Percentiles rank a stretch among this genome's conserved stretches.
These are phyloP conservation scores for Formica selysi DNA, from an alignment of 1,140 invertebrate genomes.

Conservation along the genomic window DNA sequence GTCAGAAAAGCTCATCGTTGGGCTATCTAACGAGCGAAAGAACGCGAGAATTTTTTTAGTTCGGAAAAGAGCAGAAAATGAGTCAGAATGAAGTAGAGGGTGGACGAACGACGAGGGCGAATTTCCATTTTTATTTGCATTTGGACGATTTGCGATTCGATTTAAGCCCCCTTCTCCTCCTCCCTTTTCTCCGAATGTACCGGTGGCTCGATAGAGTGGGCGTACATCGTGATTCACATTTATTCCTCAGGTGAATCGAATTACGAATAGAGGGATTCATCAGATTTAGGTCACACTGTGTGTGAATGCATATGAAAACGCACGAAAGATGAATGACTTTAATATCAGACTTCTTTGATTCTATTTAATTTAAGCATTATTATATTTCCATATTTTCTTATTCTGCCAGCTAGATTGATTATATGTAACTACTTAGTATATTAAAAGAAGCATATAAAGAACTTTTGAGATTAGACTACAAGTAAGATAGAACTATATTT, in stretches of 20 bases:
- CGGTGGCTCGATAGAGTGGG: slow-evolving; percentile 23
- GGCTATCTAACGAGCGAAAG: slow-evolving; percentile 30
- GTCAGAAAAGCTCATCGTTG: slow-evolving; percentile 30
- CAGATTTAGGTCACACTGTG: slow-evolving; percentile 67
- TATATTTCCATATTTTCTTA: background rate
- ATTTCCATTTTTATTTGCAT: slow-evolving; percentile 80
- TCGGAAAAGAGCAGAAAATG: slow-evolving; percentile 42
- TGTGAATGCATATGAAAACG: slow-evolving; percentile 15
- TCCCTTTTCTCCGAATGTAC: slow-evolving; percentile 46
- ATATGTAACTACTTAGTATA: background rate
- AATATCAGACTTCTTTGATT: background rate
- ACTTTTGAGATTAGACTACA: background rate
- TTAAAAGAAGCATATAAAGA: background rate
- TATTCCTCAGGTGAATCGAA: slow-evolving; percentile 75
- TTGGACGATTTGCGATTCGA: slow-evolving; percentile 78
- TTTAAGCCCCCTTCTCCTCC: slow-evolving; percentile 62
- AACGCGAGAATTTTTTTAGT: slow-evolving; percentile 50
- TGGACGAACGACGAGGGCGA: slow-evolving; percentile 37
- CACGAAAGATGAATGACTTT: background rate
- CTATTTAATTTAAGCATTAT: background rate
- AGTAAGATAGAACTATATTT: background rate
- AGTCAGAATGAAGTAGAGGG: slow-evolving; percentile 32
- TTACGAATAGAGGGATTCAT: slow-evolving; percentile 61
- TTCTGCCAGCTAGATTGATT: too few species aligned
- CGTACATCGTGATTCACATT: slow-evolving; percentile 75